Evolutionary conservation across 2,888 invertebrate genomes (phyloP), one percentile per base, ranked within the genome.

Genomic region (Lumbricus terrestris): DNA sequence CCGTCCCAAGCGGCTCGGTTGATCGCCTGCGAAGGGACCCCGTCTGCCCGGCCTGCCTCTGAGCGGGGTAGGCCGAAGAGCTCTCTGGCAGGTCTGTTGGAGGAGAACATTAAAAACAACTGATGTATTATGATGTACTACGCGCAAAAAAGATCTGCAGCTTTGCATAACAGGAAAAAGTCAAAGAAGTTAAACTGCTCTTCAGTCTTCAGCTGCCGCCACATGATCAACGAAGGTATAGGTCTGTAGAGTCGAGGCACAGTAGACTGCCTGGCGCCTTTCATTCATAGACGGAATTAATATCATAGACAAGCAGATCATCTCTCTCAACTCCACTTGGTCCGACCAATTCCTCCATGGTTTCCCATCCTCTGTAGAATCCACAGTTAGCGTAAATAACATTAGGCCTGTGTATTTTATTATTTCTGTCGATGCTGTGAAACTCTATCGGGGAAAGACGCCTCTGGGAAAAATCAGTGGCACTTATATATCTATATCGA

Each of bases 81-180:
- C 35, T 85, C 35, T 35, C 85, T 16, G 20, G 34, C 34, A 34
- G 37, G 23, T 85, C 85, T 85, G 85, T 35, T 35, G 34, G n/a
- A 85, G 34, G n/a, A 85, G 37, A 85, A 34, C 34, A 85, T 85
- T 23, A 85, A 85, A 34, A 85, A 85, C 34, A 35, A 15, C 20
- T 34, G 85, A 85, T 85, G 69, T n/a, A 69, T 69, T n/a, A 69
- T 69, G n/a, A n/a, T n/a, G n/a, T n/a, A 69, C 69, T 69, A 69
- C 11, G n/a, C 29, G n/a, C n/a, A n/a, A 69, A n/a, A n/a, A 69
- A n/a, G n/a, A 69, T 69, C 69, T 5, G n/a, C 69, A 69, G 69
- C 69, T 69, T 11, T 69, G n/a, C n/a, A 69, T n/a, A 69, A 69
- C n/a, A 3, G n/a, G 69, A 69, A 69, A 69, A 69, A 69, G 29